Evolutionary conservation across 2,113 vertebrate genomes (phyloP).

Genomic region (Eublepharis macularius): DNA sequence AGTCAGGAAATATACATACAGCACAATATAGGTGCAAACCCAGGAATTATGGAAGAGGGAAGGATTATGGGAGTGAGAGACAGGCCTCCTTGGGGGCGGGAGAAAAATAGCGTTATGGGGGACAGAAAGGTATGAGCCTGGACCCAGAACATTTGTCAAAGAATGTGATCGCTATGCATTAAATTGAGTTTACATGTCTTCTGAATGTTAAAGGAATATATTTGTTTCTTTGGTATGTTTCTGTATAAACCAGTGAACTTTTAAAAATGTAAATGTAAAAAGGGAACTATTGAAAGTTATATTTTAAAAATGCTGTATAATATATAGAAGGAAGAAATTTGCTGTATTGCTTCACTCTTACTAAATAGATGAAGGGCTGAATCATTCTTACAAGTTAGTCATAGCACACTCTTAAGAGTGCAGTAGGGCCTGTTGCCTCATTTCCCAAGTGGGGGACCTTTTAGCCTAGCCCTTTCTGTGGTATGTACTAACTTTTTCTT

Average conservation of each 20-base stretch:
- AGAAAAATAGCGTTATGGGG: background rate
- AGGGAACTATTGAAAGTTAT: conserved; percentile 60
- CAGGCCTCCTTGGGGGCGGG: background rate
- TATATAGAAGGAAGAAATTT: conserved; percentile 56
- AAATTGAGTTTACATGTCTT: conserved; percentile 33
- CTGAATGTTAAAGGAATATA: conserved; percentile 31
- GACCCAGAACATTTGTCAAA: background rate
- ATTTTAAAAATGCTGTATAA: conserved; percentile 52
- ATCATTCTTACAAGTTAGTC: background rate
- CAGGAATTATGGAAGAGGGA: background rate
- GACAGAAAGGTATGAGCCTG: background rate
- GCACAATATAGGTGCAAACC: background rate
- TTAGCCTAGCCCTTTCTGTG: background rate
- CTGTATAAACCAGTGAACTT: conserved; percentile 13
- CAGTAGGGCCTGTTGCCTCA: background rate
- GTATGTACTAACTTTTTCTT: background rate
- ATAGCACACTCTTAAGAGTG: background rate
- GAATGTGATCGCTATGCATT: conserved; percentile 18
- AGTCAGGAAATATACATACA: no score
- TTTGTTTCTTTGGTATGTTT: conserved; percentile 48
- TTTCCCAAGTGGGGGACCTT: background rate
- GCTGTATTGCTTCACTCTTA: conserved; percentile 48
- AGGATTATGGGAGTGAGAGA: background rate
- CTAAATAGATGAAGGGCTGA: conserved; percentile 39
- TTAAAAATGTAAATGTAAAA: conserved; percentile 56